Evolutionary conservation across 2,797 vertebrate genomes (phyloP).

Genomic region (Hippocampus kuda): DNA sequence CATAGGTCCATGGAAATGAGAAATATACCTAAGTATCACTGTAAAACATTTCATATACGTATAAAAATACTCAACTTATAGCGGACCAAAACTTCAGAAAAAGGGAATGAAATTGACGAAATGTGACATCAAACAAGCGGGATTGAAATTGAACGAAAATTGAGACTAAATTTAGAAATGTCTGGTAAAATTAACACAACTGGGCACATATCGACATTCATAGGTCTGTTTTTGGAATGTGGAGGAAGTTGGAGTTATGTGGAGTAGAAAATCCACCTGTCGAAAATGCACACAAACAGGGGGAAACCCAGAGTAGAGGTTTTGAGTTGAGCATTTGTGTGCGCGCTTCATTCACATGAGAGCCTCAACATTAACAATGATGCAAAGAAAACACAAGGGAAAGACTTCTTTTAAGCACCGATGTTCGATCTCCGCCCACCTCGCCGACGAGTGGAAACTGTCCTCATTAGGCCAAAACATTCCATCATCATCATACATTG

Average conservation of each 20-base stretch:
- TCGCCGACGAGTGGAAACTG: constrained; percentile 55
- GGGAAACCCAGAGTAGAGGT: no score
- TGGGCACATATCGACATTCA: no score
- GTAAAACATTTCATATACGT: no score
- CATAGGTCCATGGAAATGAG: not conserved
- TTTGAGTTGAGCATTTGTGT: not conserved
- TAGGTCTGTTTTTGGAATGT: no score
- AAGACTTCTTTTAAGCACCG: constrained; percentile 49
- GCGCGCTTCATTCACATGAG: constrained; percentile 19
- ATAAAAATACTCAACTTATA: no score
- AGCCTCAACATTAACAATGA: constrained; percentile 47
- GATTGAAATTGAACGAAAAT: no score
- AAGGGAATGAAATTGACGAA: no score
- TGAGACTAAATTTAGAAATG: no score
- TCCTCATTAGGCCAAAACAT: constrained; percentile 57
- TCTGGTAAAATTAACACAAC: no score
- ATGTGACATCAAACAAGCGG: no score
- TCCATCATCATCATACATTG: constrained; percentile 37
- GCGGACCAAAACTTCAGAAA: no score
- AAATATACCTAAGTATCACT: not conserved
- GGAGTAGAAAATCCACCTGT: not conserved
- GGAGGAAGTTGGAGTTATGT: no score
- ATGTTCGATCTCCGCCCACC: constrained; percentile 45
- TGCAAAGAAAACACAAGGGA: constrained; percentile 48
- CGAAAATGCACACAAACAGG: not conserved